Evolutionary conservation across 2,113 vertebrate genomes (phyloP).

Genomic region (Pagrus major): DNA sequence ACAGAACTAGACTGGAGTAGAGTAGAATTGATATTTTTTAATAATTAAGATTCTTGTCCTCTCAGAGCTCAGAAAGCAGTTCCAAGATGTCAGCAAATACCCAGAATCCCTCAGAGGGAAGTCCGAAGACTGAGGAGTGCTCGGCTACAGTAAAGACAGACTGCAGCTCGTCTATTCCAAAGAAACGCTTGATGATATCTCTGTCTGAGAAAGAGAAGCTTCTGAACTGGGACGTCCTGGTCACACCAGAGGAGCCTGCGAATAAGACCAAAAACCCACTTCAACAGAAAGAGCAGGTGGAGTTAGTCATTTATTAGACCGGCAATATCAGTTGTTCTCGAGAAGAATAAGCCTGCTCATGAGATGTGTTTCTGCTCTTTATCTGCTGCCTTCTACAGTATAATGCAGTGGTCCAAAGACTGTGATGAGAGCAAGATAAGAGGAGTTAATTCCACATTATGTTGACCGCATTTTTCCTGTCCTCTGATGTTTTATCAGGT

Average conservation of each 20-base stretch:
- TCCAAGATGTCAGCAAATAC: not conserved
- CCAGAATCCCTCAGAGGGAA: constrained; percentile 30
- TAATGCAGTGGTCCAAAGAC: not conserved
- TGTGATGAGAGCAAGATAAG: constrained; percentile 42
- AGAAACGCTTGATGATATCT: constrained; percentile 74
- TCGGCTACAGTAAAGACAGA: not conserved
- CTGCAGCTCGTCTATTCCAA: constrained; percentile 32
- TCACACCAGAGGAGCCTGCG: constrained; percentile 41
- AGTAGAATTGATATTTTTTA: too few species aligned
- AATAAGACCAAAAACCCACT: not conserved
- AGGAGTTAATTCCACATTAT: constrained; percentile 43
- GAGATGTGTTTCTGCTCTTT: not conserved
- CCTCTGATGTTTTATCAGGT: constrained; percentile 72
- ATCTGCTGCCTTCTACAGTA: not conserved
- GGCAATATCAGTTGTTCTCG: not conserved
- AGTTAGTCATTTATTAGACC: not conserved
- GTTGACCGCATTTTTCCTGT: constrained; percentile 25
- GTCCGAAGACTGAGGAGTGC: not conserved
- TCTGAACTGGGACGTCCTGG: constrained; percentile 74
- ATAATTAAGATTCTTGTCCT: constrained; percentile 1
- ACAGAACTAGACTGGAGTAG: too few species aligned
- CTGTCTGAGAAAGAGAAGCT: constrained; percentile 76
- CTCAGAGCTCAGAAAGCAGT: constrained; percentile 24
- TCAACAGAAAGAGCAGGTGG: constrained; percentile 47
- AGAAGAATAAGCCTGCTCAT: not conserved